These are phyloP conservation scores for Channa argus DNA, from an alignment of 2,113 vertebrate species.

Conservation along the genomic window DNA sequence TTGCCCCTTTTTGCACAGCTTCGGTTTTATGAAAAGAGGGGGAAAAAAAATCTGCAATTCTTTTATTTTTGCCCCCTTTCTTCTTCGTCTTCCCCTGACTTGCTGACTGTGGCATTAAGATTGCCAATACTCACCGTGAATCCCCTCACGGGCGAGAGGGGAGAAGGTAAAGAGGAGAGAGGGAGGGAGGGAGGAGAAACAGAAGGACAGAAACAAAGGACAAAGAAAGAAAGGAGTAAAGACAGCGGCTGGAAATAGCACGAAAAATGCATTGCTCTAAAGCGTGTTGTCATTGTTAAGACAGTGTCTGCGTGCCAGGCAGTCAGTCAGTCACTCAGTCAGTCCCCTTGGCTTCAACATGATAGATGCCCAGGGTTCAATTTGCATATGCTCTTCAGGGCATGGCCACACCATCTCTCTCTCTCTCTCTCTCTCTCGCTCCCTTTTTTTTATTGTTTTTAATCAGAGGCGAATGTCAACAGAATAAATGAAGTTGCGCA, in stretches of 20 bases:
- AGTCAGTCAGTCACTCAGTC: constrained; percentile 85
- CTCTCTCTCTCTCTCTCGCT: constrained; percentile 84
- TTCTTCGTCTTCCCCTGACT: constrained; percentile 12
- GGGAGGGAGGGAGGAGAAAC: background rate
- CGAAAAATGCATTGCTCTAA: constrained; percentile 90
- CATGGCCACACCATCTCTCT: constrained; percentile 79
- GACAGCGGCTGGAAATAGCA: constrained; percentile 16
- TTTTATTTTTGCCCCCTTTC: background rate
- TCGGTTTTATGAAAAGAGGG: constrained; percentile 44
- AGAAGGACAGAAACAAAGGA: constrained; percentile 30
- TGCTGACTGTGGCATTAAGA: constrained; percentile 24
- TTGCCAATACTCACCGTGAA: constrained; percentile 27
- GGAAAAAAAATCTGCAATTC: constrained; percentile 15
- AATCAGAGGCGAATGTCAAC: constrained; percentile 99
- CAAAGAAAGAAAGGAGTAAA: constrained; percentile 20
- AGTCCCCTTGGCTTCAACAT: constrained; percentile 91
- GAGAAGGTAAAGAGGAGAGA: background rate
- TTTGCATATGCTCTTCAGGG: constrained; percentile 99
- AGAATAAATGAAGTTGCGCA: constrained; percentile 99
- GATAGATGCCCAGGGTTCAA: constrained; percentile 97
- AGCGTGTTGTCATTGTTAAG: constrained; percentile 85
- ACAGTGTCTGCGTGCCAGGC: constrained; percentile 87
- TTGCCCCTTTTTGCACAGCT: background rate
- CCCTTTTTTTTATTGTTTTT: constrained; percentile 95
- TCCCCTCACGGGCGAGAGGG: constrained; percentile 15